Percentiles rank a stretch among this genome's conserved stretches.
Evolutionary conservation across 2,888 invertebrate genomes (phyloP).

Genomic region (Apamea anceps): DNA sequence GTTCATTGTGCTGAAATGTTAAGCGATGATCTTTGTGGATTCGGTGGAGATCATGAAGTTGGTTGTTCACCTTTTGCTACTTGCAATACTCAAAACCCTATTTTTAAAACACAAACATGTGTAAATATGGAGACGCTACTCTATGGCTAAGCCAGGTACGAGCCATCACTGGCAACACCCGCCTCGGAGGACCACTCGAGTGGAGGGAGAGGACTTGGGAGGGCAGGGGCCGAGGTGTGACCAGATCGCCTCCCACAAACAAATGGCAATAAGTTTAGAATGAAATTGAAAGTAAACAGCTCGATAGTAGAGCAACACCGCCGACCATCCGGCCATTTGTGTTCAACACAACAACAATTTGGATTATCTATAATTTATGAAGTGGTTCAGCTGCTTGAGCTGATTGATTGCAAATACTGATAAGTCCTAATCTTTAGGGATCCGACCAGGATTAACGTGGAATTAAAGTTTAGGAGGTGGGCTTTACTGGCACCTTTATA

Average conservation of each 20-base stretch:
- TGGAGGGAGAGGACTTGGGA: no score
- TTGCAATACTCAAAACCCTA: neutral
- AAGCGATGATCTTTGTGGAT: neutral
- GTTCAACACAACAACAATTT: constrained; percentile 57
- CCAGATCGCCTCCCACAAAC: constrained; percentile 34
- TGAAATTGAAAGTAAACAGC: constrained; percentile 81
- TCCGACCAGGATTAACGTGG: constrained; percentile 23
- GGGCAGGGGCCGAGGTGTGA: neutral
- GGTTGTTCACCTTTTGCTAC: neutral
- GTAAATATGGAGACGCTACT: neutral
- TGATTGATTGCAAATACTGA: constrained; percentile 58
- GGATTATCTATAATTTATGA: constrained; percentile 60
- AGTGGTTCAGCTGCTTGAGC: constrained; percentile 52
- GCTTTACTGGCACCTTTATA: neutral
- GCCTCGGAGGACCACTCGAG: neutral
- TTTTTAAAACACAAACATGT: constrained; percentile 8
- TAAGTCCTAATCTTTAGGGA: constrained; percentile 39
- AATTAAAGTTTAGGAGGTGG: constrained; percentile 13
- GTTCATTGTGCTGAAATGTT: neutral
- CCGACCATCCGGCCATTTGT: constrained; percentile 13
- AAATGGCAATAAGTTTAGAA: constrained; percentile 75
- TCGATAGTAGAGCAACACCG: constrained; percentile 56
- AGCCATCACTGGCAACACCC: constrained; percentile 9
- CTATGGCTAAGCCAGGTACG: constrained; percentile 5
- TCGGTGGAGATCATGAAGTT: neutral